Evolutionary conservation across 2,113 vertebrate species (phyloP).

Genomic region (Xenopus laevis): DNA sequence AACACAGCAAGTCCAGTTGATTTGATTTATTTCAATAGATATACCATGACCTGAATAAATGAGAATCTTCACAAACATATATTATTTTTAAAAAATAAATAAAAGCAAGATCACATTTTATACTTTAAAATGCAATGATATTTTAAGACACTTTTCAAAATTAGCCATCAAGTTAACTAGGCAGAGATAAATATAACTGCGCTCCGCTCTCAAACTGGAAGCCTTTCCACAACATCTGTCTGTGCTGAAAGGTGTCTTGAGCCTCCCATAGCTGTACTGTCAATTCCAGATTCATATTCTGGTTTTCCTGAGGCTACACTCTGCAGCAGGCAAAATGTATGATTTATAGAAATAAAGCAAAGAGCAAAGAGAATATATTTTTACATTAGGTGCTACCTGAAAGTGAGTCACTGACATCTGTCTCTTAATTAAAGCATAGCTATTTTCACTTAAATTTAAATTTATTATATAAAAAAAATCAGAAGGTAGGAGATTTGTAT

Average conservation of each 20-base stretch:
- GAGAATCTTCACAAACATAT: no score
- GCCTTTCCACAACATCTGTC: not conserved
- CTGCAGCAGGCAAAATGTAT: not conserved
- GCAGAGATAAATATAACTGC: no score
- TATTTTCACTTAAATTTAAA: constrained; percentile 50
- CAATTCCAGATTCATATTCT: constrained; percentile 18
- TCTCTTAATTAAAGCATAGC: constrained; percentile 64
- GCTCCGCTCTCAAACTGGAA: not conserved
- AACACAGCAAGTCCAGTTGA: no score
- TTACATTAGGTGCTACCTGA: constrained; percentile 39
- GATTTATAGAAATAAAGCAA: constrained; percentile 9
- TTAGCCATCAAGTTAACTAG: no score
- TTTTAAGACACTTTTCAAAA: no score
- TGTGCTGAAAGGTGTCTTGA: not conserved
- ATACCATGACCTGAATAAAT: no score
- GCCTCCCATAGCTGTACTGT: not conserved
- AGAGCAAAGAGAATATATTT: constrained; percentile 1
- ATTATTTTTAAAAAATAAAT: no score
- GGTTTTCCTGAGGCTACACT: constrained; percentile 3
- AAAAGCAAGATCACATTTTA: no score
- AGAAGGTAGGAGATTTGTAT: constrained; percentile 47
- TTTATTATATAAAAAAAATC: constrained; percentile 42
- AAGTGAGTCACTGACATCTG: constrained; percentile 57
- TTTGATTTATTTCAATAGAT: no score
- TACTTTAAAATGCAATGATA: no score